Conservation (phyloP, 2,113 vertebrate species). For the Gorsachius goisagi region DNA sequence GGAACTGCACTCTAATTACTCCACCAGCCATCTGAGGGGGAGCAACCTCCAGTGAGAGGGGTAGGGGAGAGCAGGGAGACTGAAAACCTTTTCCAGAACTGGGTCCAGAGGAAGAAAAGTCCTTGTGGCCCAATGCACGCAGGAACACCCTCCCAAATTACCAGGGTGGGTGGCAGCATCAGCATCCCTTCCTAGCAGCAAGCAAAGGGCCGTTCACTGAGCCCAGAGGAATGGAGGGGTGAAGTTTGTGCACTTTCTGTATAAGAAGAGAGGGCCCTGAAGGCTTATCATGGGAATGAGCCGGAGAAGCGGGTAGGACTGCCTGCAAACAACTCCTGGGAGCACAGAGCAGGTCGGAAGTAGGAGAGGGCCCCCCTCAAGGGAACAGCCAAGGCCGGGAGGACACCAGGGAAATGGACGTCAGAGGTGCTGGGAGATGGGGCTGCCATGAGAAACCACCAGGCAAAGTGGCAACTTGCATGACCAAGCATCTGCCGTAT, state of each 20-base stretch:
- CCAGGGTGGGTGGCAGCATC: background rate
- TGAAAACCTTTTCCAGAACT: background rate
- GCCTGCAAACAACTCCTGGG: background rate
- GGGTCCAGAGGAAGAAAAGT: background rate
- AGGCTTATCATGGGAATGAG: background rate
- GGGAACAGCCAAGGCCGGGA: background rate
- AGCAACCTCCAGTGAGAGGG: background rate
- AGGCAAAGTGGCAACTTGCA: background rate
- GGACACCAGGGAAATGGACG: background rate
- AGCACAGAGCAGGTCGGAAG: background rate
- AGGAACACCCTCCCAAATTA: background rate
- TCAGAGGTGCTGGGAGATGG: background rate
- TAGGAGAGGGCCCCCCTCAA: background rate
- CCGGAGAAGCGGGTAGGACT: background rate
- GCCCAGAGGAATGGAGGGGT: background rate
- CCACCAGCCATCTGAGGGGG: background rate
- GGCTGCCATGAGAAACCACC: background rate
- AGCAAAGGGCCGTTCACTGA: background rate
- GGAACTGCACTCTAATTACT: background rate
- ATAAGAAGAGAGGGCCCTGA: background rate
- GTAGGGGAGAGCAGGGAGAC: background rate
- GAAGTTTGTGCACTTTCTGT: background rate
- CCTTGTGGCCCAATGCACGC: background rate
- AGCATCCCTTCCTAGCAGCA: background rate
- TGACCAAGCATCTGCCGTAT: accelerated